Base-by-base conservation (phyloP, 2,113 vertebrate genomes). In the Machaerirhynchus nigripectus region DNA sequence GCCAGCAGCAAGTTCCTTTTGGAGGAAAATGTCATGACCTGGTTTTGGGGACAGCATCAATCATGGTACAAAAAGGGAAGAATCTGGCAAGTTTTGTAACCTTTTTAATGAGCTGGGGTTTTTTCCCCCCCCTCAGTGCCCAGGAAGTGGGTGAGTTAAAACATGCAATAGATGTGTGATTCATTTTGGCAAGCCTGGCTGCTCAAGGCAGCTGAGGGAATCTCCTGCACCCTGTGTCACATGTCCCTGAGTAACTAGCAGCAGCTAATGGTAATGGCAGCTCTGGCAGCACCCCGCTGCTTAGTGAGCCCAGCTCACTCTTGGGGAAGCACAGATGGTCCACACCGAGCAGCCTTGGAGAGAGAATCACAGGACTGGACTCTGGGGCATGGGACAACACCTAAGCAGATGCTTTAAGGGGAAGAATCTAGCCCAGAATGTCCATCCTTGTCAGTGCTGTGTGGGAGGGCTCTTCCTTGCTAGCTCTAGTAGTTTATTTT, bases 81-180 rank as follows among this genome's bases (percentile, higher is more conserved):
- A 82, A 56, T 71, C 40, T 0, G 0, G 17, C 2, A 16, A 52
- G 84, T 90, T 93, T 75, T 5, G 6, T 86, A 74, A 89, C 46
- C 30, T 69, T 74, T 69, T 53, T 10, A 42, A 65, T 17, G 31
- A 67, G 15, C 15, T n/a, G 28, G 37, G 46, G 2, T 3, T 59
- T 52, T 26, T 49, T 44, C 3, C 1, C 21, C 5, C 10, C 13
- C 4, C 31, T 35, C 35, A 26, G 53, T 47, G 76, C 84, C 77
- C 84, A 94, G 89, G 75, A 96, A 96, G 79, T 61, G 77, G 31
- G 26, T 89, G 74, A 87, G 70, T 92, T 93, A 75, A 91, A 81
- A 39, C 79, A 63, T 8, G 64, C 64, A 13, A 65, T 52, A 78
- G 88, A 64, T 68, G 39, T 1, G 69, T 90, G 95, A 96, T 68